Percentiles rank a stretch among this genome's conserved stretches.
Evolutionary conservation across 1,140 invertebrate genomes (phyloP).

Genomic region (Drosophila pseudoananassae): DNA sequence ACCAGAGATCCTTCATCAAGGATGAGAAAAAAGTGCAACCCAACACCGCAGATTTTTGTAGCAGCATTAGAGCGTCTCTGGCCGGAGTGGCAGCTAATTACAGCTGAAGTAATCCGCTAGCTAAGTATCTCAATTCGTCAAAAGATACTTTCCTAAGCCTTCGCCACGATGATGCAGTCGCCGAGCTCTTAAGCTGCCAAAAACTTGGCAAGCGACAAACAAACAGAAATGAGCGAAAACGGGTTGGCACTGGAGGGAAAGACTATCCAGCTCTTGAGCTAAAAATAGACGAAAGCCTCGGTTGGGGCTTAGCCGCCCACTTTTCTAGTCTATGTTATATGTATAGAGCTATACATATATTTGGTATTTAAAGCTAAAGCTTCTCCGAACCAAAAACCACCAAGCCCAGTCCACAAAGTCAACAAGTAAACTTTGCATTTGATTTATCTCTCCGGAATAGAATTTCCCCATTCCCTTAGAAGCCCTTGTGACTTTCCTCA

Average conservation of each 20-base stretch:
- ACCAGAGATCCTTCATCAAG: not conserved
- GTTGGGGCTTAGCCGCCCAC: conserved; percentile 16
- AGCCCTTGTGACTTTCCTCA: not conserved
- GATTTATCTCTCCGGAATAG: conserved; percentile 46
- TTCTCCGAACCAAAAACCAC: conserved; percentile 25
- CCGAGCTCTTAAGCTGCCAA: conserved; percentile 60
- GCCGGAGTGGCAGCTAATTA: conserved; percentile 55
- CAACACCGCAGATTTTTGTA: not conserved
- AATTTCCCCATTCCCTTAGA: conserved; percentile 1
- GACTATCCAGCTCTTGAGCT: conserved; percentile 15
- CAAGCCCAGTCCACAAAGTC: conserved; percentile 46
- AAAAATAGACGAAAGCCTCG: conserved; percentile 46
- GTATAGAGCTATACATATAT: conserved; percentile 42
- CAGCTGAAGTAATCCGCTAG: conserved; percentile 53
- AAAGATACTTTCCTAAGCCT: conserved; percentile 65
- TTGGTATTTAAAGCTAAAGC: conserved; percentile 53
- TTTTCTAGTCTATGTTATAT: conserved; percentile 8
- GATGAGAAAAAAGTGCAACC: conserved; percentile 1
- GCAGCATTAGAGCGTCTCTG: not conserved
- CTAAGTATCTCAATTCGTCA: conserved; percentile 60
- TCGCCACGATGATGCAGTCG: conserved; percentile 41
- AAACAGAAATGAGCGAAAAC: conserved; percentile 28
- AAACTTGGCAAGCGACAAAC: conserved; percentile 55
- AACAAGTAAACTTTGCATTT: conserved; percentile 71
- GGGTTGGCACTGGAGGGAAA: not conserved